Conservation (phyloP, 1,140 invertebrate species). For the Drosophila varians region DNA sequence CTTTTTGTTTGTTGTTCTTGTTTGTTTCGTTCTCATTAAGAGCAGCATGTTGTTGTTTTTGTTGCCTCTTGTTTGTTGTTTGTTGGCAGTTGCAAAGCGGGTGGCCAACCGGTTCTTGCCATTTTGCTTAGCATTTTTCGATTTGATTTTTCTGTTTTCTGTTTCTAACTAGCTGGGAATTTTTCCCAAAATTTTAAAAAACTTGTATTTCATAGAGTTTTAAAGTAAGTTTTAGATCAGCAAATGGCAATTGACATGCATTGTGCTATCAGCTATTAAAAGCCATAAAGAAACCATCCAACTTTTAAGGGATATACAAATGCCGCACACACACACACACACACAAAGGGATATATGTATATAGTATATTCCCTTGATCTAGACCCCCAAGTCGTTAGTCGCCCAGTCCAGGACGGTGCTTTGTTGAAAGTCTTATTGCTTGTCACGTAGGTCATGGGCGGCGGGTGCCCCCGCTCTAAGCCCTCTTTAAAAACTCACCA, state of each 20-base stretch:
- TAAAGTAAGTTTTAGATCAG: background rate
- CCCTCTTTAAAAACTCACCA: constrained; percentile 51
- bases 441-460: constrained; percentile 71
- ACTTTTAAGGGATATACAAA: constrained; percentile 10
- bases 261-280: constrained; percentile 62
- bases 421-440: constrained; percentile 44
- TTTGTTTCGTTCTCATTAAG: constrained; percentile 53
- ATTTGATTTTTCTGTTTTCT: constrained; percentile 3
- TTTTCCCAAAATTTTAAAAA: background rate
- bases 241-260: constrained; percentile 59
- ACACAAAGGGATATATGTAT: constrained; percentile 9
- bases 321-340: background rate
- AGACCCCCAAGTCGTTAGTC: constrained; percentile 49
- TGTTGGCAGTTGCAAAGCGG: constrained; percentile 41
- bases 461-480: background rate
- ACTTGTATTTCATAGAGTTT: background rate
- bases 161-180: background rate
- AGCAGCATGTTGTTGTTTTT: constrained; percentile 44
- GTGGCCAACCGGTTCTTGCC: constrained; percentile 46
- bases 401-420: constrained; percentile 33
- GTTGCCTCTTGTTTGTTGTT: constrained; percentile 6
- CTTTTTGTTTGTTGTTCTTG: constrained; percentile 37
- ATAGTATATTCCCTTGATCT: constrained; percentile 54
- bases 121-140: background rate
- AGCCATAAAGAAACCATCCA: constrained; percentile 51